Base-by-base conservation (phyloP, 2,888 invertebrate genomes). In the Spialia ferax region DNA sequence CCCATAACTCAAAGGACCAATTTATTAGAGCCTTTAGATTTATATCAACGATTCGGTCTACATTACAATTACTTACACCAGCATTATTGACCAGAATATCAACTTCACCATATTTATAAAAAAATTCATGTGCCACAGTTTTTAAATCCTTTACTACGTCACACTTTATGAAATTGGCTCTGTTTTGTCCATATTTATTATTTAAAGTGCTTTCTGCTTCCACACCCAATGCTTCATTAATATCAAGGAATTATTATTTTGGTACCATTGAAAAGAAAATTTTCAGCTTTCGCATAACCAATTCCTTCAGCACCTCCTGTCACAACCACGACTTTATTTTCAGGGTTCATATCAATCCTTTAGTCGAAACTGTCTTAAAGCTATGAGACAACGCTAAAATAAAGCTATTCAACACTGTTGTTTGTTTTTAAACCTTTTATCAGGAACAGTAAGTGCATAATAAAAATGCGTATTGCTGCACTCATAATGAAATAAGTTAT, bases 1-100 rank as follows among this genome's bases (percentile, higher is more conserved):
- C 20, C 48, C 48, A 48, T 20, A 48, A 48, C 11, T 48, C 48
- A 11, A 48, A 20, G 11, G 48, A 48, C 45, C 45, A 48, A 48
- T 48, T 48, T 10, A 20, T 48, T 48, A 48, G 11, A 20, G 48
- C 48, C 20, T 48, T 48, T 1, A 48, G 48, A 48, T 48, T 48
- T 48, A 48, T 1, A 4, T 20, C 48, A 18, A 48, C 11, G 11
- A 20, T 20, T 48, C 4, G 7, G 11, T 48, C 48, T n/a, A n/a
- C n/a, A n/a, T n/a, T n/a, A 8, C 7, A 10, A 10, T 48, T 48
- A 48, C 48, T 0, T 48, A 48, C 15, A 10, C 48, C 48, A 11
- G 48, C 48, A 20, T 20, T 48, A 48, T 48, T 48, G 10, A 48
- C 20, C 10, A 48, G 20, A 18, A 48, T 20, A 20, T 48, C 48